phyloP scores from a whole-genome alignment of 2,797 vertebrate species.

The Etheostoma perlongum region DNA sequence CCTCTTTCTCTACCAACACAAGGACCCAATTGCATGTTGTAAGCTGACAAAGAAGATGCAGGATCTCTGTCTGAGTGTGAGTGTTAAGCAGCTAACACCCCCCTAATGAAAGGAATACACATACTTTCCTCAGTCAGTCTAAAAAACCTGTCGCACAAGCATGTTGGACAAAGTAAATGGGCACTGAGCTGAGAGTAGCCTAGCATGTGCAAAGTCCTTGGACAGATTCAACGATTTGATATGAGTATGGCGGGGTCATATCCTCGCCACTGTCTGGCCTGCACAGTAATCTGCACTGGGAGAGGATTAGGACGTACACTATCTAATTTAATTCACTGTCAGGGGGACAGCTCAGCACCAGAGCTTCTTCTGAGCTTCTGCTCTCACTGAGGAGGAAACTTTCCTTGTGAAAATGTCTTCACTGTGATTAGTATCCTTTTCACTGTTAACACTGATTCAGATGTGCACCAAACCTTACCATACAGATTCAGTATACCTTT shows the following conservation, averaged over 20 bases:
- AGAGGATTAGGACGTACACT: constrained; percentile 78
- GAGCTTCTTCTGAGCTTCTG: constrained; percentile 45
- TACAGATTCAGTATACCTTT: neutral
- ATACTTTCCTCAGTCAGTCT: constrained; percentile 14
- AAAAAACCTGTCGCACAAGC: neutral
- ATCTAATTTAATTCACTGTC: constrained; percentile 81
- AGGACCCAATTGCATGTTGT: constrained; percentile 43
- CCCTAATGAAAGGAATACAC: constrained; percentile 14
- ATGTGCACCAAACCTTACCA: neutral
- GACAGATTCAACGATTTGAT: neutral
- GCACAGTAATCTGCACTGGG: constrained; percentile 69
- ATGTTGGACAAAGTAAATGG: neutral
- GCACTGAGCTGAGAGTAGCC: neutral
- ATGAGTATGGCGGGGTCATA: constrained; percentile 62
- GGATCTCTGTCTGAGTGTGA: constrained; percentile 54
- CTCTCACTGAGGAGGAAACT: constrained; percentile 36
- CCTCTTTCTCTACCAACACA: constrained; percentile 54
- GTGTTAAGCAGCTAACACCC: constrained; percentile 1
- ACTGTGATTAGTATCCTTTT: neutral
- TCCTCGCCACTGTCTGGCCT: constrained; percentile 72
- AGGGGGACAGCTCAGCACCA: constrained; percentile 58
- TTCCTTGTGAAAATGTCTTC: constrained; percentile 13
- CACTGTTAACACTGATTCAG: neutral
- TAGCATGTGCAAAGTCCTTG: neutral
- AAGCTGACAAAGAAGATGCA: constrained; percentile 42